Percentiles rank a stretch among this genome's conserved stretches.
These are phyloP conservation scores for Saccopteryx leptura DNA, from an alignment of 2,113 vertebrate species.

Conservation along the genomic window DNA sequence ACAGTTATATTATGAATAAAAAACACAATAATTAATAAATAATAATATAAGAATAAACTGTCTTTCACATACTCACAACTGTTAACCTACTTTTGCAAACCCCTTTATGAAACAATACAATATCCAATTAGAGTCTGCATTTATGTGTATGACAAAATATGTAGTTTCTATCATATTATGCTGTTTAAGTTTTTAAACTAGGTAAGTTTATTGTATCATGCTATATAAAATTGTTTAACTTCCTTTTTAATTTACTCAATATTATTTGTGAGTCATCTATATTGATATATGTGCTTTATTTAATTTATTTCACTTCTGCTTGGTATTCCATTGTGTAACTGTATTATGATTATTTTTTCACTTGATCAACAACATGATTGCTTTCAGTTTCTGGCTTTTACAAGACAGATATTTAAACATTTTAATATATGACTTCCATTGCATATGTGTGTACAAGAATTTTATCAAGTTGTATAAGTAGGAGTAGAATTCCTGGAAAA, in stretches of 20 bases:
- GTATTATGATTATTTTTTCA: background rate
- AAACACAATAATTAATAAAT: background rate
- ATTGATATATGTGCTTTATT: background rate
- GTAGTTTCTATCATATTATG: background rate
- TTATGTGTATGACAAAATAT: background rate
- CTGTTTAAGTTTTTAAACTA: background rate
- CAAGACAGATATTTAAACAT: background rate
- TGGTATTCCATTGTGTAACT: background rate
- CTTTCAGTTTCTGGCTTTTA: background rate
- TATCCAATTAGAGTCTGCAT: background rate
- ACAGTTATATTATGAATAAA: background rate
- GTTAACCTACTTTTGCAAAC: too few relatives aligned
- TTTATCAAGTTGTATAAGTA: background rate
- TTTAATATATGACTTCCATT: background rate
- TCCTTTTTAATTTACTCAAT: constrained; percentile 30
- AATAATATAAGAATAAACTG: background rate
- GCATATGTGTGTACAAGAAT: background rate
- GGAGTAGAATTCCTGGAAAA: background rate
- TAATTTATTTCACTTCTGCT: constrained; percentile 3
- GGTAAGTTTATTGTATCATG: background rate
- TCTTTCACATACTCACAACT: background rate
- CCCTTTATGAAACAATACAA: background rate
- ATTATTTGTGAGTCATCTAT: background rate
- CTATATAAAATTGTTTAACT: constrained; percentile 38
- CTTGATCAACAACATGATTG: background rate